These are phyloP conservation scores for Manis crassicaudata DNA, from an alignment of 2,797 vertebrate genomes.

Conservation along the genomic window DNA sequence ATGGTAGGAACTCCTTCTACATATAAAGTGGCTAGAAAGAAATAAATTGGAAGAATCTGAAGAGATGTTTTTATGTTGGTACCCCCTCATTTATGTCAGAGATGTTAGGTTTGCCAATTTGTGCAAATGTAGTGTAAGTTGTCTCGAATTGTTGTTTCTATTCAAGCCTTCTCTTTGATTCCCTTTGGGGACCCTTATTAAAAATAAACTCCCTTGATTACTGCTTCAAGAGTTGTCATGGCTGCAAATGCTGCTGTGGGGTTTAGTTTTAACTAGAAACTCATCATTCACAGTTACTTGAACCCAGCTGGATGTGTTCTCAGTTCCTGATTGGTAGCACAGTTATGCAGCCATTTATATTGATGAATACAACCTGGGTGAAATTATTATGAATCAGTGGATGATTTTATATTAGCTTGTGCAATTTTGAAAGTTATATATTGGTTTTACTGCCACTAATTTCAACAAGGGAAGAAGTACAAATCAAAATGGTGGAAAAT, in stretches of 20 bases:
- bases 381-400: not conserved
- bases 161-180: not conserved
- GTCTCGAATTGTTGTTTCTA: not conserved
- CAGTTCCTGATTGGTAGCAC: not conserved
- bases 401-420: conserved; percentile 38
- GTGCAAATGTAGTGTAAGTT: not conserved
- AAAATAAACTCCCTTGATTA: not conserved
- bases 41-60: not conserved
- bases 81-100: not conserved
- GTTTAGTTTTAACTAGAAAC: not conserved
- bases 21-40: not conserved
- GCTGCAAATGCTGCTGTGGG: conserved; percentile 43
- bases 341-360: not conserved
- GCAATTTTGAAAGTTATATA: not conserved
- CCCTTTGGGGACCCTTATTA: not conserved
- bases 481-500: not conserved
- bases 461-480: conserved; percentile 2
- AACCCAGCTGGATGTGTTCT: not conserved
- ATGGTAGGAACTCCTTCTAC: not conserved
- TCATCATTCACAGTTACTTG: conserved; percentile 11
- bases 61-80: not conserved
- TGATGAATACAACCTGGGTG: not conserved
- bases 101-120: not conserved
- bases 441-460: not conserved
- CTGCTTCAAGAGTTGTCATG: not conserved